A percentile compares a stretch with the other conserved stretches of the same genome.
Conservation (phyloP, 2,113 vertebrate species). For the Phylloscopus trochilus region DNA sequence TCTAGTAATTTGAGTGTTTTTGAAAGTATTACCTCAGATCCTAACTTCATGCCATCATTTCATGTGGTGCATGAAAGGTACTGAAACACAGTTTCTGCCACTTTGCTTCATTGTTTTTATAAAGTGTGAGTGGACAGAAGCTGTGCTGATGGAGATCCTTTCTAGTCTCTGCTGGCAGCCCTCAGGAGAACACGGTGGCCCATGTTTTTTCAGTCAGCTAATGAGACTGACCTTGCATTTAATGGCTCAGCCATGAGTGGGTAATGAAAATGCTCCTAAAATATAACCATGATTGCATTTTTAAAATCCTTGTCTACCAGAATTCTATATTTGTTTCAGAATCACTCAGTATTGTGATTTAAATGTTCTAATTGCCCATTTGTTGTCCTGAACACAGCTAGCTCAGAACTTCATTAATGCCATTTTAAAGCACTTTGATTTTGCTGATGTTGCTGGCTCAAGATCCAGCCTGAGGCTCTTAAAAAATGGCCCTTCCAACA, state of each 20-base stretch:
- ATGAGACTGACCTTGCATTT: neutral
- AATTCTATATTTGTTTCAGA: neutral
- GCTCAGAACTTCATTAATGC: conserved; percentile 13
- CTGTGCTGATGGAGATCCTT: neutral
- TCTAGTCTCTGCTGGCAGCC: neutral
- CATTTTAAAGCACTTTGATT: neutral
- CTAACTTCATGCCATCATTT: neutral
- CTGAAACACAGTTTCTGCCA: neutral
- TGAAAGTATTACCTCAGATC: neutral
- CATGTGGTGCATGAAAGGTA: neutral
- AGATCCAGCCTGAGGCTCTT: neutral
- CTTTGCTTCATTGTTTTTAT: neutral
- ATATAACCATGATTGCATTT: neutral
- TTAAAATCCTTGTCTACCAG: neutral
- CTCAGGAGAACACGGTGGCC: neutral
- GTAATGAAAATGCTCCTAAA: neutral
- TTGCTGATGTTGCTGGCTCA: neutral
- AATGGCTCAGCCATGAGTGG: neutral
- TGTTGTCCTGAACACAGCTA: neutral
- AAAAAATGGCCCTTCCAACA: neutral
- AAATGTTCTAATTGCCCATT: neutral
- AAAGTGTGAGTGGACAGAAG: neutral
- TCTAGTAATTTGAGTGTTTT: neutral
- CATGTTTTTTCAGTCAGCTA: neutral
- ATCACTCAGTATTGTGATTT: neutral